Evolutionary conservation across 1,140 invertebrate genomes (phyloP).

Genomic region (Triops cancriformis): DNA sequence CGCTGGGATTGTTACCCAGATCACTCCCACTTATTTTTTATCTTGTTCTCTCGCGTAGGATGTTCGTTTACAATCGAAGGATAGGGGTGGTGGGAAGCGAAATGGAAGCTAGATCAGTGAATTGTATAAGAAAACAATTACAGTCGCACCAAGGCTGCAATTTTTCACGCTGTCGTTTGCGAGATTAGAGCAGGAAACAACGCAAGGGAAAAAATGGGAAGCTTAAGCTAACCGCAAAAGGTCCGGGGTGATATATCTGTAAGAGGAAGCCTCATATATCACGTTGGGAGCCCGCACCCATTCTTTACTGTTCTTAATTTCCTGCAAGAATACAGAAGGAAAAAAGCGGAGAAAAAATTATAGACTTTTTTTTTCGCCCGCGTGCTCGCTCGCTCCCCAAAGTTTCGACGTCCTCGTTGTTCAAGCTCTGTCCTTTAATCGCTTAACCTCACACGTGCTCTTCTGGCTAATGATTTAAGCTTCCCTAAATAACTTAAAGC

Average conservation of each 20-base stretch:
- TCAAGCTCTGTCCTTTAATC: neutral
- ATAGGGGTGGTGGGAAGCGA: too few relatives aligned
- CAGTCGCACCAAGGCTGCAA: too few relatives aligned
- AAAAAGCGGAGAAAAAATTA: neutral
- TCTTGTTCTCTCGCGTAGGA: neutral
- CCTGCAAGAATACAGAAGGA: neutral
- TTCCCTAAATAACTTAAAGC: too few relatives aligned
- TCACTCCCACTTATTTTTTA: neutral
- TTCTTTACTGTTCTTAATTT: neutral
- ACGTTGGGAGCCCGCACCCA: neutral
- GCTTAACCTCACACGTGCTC: too few relatives aligned
- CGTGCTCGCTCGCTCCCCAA: neutral
- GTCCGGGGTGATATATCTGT: neutral
- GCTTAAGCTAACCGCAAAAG: neutral
- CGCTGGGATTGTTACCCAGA: neutral
- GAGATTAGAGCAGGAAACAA: neutral
- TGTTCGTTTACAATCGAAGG: too few relatives aligned
- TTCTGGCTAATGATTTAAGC: too few relatives aligned
- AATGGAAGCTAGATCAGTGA: too few relatives aligned
- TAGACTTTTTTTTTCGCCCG: neutral
- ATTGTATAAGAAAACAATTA: too few relatives aligned
- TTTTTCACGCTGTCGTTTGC: too few relatives aligned
- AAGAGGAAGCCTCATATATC: conserved; percentile 6
- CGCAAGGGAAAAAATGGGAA: neutral
- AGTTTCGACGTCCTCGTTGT: neutral